These are phyloP conservation scores for Scelioninae gen. 1 DNA, from an alignment of 2,888 invertebrate species.

Conservation along the genomic window DNA sequence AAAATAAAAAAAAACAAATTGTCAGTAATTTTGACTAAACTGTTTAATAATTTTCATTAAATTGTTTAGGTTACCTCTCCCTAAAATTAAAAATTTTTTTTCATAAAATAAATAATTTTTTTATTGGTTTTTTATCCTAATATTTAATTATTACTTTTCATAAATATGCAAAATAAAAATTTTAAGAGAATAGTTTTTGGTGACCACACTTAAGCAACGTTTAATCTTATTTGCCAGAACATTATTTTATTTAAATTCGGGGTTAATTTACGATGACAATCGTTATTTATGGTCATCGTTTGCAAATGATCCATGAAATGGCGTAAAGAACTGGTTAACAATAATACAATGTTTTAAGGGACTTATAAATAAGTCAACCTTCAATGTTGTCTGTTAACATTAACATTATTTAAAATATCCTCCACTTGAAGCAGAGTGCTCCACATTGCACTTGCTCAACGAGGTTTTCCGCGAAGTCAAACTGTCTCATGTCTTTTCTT, in stretches of 20 bases:
- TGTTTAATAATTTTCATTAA: too few species aligned
- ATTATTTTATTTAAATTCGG: neutral
- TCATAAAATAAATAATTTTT: too few species aligned
- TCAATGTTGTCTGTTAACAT: conserved; percentile 30
- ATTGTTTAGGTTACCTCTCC: too few species aligned
- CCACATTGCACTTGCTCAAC: conserved; percentile 41
- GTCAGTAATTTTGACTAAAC: too few species aligned
- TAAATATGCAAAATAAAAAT: too few species aligned
- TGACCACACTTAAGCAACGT: too few species aligned
- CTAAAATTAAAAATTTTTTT: too few species aligned
- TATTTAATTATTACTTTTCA: too few species aligned
- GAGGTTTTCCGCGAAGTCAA: conserved; percentile 46
- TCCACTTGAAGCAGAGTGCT: conserved; percentile 14
- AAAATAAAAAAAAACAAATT: too few species aligned
- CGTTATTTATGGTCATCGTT: conserved; percentile 25
- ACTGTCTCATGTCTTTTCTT: conserved; percentile 40
- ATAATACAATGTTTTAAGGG: conserved; percentile 25
- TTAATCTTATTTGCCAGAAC: conserved; percentile 17
- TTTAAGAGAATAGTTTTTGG: too few species aligned
- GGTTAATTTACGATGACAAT: conserved; percentile 4
- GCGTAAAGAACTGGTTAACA: conserved; percentile 13
- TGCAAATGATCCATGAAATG: conserved; percentile 15
- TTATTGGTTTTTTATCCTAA: too few species aligned
- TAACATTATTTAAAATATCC: conserved; percentile 26
- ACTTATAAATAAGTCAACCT: conserved; percentile 49